These are phyloP conservation scores for Clanis bilineata DNA, from an alignment of 2,888 invertebrate genomes.

Conservation along the genomic window DNA sequence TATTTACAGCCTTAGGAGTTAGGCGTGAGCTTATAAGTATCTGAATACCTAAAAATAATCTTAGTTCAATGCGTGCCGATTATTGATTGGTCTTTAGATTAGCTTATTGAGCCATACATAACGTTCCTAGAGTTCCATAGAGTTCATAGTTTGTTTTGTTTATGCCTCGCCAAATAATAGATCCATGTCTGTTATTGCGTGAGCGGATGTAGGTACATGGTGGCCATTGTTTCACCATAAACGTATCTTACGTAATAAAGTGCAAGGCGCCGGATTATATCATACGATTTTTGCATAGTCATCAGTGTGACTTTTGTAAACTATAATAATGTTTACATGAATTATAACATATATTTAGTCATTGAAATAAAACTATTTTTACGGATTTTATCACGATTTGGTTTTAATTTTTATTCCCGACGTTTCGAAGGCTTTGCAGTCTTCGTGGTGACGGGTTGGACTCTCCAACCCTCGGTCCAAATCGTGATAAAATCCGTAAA, in stretches of 20 bases:
- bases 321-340: background rate
- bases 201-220: background rate
- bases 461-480: too few relatives aligned
- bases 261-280: background rate
- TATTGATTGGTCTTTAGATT: background rate
- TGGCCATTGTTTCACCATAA: constrained; percentile 10
- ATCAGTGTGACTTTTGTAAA: background rate
- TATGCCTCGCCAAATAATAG: background rate
- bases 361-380: too few relatives aligned
- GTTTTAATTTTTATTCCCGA: background rate
- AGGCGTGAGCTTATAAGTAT: too few relatives aligned
- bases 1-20: too few relatives aligned
- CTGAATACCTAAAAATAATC: too few relatives aligned
- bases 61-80: too few relatives aligned
- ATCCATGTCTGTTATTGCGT: background rate
- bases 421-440: too few relatives aligned
- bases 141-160: background rate
- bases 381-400: too few relatives aligned
- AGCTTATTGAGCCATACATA: background rate
- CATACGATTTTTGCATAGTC: background rate
- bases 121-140: background rate
- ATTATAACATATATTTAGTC: too few relatives aligned
- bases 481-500: too few relatives aligned
- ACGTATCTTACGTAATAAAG: background rate
- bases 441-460: too few relatives aligned